Evolutionary conservation across 2,888 invertebrate genomes (phyloP).

Genomic region (Acrobasis suavella): DNA sequence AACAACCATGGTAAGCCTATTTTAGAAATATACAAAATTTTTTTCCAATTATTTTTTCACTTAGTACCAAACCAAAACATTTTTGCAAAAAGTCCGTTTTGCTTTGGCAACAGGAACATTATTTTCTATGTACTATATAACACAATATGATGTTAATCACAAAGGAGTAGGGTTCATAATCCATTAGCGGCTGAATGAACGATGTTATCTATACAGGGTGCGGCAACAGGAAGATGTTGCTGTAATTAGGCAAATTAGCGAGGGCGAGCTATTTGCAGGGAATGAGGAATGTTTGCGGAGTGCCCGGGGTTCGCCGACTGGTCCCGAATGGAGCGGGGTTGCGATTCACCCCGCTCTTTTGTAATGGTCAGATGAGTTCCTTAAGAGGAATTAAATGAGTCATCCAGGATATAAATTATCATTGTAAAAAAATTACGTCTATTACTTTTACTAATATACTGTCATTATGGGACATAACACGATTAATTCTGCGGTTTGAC

Average conservation of each 20-base stretch:
- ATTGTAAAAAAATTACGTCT: too few species aligned
- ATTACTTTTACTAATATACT: too few species aligned
- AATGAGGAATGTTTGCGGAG: slow-evolving; percentile 28
- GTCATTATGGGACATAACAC: too few species aligned
- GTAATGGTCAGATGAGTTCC: neutral
- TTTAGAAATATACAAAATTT: too few species aligned
- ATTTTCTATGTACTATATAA: neutral
- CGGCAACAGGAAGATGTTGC: slow-evolving; percentile 49
- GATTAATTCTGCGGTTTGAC: too few species aligned
- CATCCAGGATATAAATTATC: too few species aligned
- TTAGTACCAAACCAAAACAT: neutral
- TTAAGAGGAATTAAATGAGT: neutral
- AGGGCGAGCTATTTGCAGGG: slow-evolving; percentile 42
- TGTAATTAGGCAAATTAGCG: slow-evolving; percentile 73
- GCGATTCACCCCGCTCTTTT: neutral
- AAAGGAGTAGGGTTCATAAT: slow-evolving; percentile 33
- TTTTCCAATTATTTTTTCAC: neutral
- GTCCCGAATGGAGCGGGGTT: neutral
- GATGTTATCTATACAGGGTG: slow-evolving; percentile 39
- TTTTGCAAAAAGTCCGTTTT: neutral
- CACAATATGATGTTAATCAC: slow-evolving; percentile 17
- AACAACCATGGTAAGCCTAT: too few species aligned
- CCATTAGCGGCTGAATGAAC: slow-evolving; percentile 27
- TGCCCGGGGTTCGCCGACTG: neutral
- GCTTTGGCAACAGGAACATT: neutral